Conservation (phyloP, 2,113 vertebrate genomes). For the Tenrec ecaudatus region DNA sequence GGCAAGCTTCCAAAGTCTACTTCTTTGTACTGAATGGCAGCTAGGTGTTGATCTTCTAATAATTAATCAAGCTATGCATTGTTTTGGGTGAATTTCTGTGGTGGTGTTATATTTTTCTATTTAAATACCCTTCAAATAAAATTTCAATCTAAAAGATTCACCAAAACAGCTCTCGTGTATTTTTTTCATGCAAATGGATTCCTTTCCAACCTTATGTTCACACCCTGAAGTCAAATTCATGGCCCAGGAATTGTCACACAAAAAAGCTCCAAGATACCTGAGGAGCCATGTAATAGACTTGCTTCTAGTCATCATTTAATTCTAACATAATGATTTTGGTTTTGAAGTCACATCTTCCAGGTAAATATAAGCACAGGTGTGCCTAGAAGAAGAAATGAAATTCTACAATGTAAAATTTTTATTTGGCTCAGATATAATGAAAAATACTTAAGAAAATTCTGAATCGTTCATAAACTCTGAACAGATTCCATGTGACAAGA, state of each 20-base stretch:
- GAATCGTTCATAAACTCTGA: neutral
- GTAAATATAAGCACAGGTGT: neutral
- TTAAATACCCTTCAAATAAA: neutral
- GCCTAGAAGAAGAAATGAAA: neutral
- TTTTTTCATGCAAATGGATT: conserved; percentile 23
- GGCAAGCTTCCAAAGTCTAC: neutral
- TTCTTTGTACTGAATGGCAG: neutral
- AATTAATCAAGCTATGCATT: neutral
- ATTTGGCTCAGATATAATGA: neutral
- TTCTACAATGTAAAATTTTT: neutral
- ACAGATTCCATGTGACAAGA: neutral
- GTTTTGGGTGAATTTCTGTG: neutral
- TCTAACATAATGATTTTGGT: conserved; percentile 1
- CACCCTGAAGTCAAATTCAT: neutral
- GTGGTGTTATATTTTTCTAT: neutral
- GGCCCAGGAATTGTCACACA: conserved; percentile 19
- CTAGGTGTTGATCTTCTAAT: neutral
- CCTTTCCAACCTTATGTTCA: neutral
- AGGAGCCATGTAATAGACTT: neutral
- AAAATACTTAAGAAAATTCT: conserved; percentile 9
- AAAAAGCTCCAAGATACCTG: neutral
- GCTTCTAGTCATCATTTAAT: neutral
- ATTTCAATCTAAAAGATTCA: conserved; percentile 14
- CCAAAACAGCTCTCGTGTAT: neutral
- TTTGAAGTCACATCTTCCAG: neutral